Conservation (phyloP, 2,113 vertebrate species). For the Chamaetylas fuelleborni region DNA sequence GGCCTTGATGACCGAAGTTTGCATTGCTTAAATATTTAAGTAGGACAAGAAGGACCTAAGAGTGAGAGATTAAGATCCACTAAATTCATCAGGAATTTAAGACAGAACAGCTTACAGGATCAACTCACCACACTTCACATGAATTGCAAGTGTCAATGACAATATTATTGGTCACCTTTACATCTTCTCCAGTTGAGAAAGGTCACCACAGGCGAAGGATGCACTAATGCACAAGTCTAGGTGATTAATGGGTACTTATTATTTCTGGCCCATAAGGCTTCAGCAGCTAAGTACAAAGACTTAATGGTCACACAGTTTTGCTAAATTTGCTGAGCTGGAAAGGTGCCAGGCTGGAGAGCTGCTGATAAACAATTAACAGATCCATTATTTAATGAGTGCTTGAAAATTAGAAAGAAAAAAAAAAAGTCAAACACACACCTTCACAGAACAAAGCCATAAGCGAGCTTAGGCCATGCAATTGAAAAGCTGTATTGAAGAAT, state of each 20-base stretch:
- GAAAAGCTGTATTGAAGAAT: neutral
- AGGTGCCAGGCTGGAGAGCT: neutral
- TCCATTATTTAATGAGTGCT: neutral
- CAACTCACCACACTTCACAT: neutral
- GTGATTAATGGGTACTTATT: neutral
- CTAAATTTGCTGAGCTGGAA: neutral
- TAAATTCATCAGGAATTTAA: neutral
- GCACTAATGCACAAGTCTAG: neutral
- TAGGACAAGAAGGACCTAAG: neutral
- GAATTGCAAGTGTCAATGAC: neutral
- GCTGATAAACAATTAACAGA: neutral
- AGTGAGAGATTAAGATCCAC: neutral
- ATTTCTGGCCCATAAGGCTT: neutral
- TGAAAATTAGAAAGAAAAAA: neutral
- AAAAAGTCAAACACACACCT: neutral
- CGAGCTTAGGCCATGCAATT: neutral
- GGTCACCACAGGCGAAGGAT: neutral
- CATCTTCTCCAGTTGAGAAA: neutral
- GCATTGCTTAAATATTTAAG: neutral
- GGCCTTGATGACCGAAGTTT: neutral
- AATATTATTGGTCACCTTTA: neutral
- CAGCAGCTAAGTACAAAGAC: neutral
- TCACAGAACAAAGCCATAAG: neutral
- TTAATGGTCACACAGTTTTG: neutral
- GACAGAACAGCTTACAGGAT: neutral